Evolutionary conservation across 2,888 invertebrate genomes (phyloP).

Genomic region (Orthosia gothica): DNA sequence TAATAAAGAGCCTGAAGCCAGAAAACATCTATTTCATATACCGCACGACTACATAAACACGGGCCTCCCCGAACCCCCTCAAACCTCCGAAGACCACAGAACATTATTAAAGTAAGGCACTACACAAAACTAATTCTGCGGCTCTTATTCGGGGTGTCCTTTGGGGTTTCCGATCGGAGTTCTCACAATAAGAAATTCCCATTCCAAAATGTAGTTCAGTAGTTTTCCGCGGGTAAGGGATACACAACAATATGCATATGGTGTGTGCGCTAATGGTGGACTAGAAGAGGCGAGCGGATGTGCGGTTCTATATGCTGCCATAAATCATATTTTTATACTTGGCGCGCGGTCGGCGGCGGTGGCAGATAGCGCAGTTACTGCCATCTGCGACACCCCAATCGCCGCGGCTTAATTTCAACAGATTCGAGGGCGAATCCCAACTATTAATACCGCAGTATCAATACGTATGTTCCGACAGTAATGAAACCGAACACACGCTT

Average conservation of each 20-base stretch:
- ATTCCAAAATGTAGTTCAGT: conserved; percentile 72
- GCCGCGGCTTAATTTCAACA: conserved; percentile 87
- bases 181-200: conserved; percentile 76
- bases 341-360: conserved; percentile 77
- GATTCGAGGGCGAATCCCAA: conserved; percentile 85
- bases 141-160: conserved; percentile 84
- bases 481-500: conserved; percentile 64
- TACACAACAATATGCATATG: conserved; percentile 76
- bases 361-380: conserved; percentile 84
- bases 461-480: conserved; percentile 71
- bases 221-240: conserved; percentile 70
- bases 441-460: conserved; percentile 84
- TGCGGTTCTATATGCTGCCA: conserved; percentile 78
- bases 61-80: conserved; percentile 82
- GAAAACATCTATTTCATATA: conserved; percentile 90
- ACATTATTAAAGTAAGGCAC: conserved; percentile 88
- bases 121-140: conserved; percentile 88
- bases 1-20: conserved; percentile 91
- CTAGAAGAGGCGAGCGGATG: conserved; percentile 79
- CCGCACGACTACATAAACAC: conserved; percentile 85
- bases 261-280: conserved; percentile 77
- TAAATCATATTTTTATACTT: conserved; percentile 90
- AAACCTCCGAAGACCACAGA: conserved; percentile 87
- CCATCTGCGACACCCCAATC: conserved; percentile 90
- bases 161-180: conserved; percentile 78